phyloP scores from a whole-genome alignment of 2,797 vertebrate genomes.

The Argentina silus region DNA sequence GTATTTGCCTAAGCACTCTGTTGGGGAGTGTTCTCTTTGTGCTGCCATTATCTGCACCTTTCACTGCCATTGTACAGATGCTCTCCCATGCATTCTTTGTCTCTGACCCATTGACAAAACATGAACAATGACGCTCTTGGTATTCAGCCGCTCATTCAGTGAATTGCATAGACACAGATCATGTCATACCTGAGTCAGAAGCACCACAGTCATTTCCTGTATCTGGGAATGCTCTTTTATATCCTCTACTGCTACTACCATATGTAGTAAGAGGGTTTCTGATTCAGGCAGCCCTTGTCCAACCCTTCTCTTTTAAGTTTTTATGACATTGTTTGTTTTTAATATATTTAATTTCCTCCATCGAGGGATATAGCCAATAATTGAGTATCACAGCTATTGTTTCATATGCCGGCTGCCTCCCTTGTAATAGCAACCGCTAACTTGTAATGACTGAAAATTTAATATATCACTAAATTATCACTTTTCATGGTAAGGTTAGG shows the following conservation, averaged over 20 bases:
- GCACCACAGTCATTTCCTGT: conserved; percentile 32
- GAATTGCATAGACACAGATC: conserved; percentile 25
- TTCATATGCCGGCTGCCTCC: not conserved
- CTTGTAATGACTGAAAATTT: not conserved
- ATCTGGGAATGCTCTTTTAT: conserved; percentile 35
- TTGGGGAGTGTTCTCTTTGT: not conserved
- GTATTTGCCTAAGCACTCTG: not conserved
- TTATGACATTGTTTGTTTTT: not conserved
- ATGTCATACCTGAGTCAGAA: conserved; percentile 45
- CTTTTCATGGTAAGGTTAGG: not conserved
- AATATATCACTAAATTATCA: not conserved
- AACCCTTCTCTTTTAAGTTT: conserved; percentile 27
- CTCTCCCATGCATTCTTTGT: conserved; percentile 28
- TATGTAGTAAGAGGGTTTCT: conserved; percentile 27
- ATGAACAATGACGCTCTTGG: conserved; percentile 29
- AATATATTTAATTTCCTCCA: not conserved
- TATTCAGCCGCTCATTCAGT: conserved; percentile 27
- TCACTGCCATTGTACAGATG: conserved; percentile 5
- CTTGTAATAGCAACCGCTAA: not conserved
- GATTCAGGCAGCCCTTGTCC: conserved; percentile 40
- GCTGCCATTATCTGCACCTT: not conserved
- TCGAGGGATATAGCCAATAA: not conserved
- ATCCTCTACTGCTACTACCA: not conserved
- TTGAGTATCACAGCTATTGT: not conserved
- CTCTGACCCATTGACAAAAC: conserved; percentile 21